These are phyloP conservation scores for Eptesicus fuscus DNA, from an alignment of 2,113 vertebrate genomes.

Conservation along the genomic window DNA sequence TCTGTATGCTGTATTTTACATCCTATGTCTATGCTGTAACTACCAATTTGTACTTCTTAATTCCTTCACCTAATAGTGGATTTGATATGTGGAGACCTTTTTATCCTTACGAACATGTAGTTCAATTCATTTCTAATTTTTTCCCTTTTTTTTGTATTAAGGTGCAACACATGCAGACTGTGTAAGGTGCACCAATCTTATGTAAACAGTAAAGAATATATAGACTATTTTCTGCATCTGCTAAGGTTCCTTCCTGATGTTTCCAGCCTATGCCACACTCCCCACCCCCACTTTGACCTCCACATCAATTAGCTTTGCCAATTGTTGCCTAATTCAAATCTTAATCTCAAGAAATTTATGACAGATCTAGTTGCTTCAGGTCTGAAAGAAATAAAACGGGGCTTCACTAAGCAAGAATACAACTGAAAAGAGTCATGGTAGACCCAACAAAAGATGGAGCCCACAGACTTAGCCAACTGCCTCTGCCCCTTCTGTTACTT, in stretches of 20 bases:
- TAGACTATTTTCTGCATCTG: neutral
- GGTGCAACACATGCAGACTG: neutral
- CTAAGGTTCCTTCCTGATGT: neutral
- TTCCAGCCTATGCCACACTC: neutral
- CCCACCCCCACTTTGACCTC: neutral
- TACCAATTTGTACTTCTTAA: neutral
- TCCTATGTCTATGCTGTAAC: neutral
- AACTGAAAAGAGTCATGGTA: neutral
- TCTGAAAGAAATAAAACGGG: neutral
- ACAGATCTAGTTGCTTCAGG: neutral
- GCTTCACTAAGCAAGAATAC: neutral
- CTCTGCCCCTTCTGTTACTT: neutral
- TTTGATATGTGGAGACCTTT: neutral
- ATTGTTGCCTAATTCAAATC: neutral
- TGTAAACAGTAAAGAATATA: neutral
- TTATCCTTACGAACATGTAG: neutral
- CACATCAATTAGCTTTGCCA: neutral
- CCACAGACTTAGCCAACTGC: neutral
- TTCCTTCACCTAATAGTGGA: neutral
- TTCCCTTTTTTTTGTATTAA: neutral
- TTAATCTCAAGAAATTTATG: neutral
- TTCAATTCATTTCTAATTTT: neutral
- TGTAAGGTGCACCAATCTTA: neutral
- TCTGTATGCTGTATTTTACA: neutral
- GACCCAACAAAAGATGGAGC: neutral